These are phyloP conservation scores for Neodiprion fabricii DNA, from an alignment of 1,140 invertebrate genomes.

Conservation along the genomic window DNA sequence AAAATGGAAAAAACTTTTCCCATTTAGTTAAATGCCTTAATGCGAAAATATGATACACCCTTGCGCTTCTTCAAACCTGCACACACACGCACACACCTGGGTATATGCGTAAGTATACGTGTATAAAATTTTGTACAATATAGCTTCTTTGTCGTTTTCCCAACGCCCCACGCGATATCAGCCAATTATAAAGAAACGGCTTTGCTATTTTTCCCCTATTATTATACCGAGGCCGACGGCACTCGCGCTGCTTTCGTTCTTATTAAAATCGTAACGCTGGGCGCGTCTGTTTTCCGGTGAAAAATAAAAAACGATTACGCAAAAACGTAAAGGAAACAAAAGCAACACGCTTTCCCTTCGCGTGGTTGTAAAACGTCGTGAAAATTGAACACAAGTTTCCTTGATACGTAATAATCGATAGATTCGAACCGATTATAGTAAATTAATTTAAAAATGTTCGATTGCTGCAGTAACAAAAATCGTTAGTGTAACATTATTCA, in stretches of 20 bases:
- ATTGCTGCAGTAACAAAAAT: no score
- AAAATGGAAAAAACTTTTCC: constrained; percentile 18
- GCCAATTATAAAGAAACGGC: not conserved
- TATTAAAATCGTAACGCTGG: constrained; percentile 61
- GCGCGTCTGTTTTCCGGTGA: constrained; percentile 53
- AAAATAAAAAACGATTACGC: constrained; percentile 20
- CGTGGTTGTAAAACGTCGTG: no score
- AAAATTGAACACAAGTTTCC: no score
- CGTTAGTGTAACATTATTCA: no score
- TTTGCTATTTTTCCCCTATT: constrained; percentile 34
- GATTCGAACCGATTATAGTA: no score
- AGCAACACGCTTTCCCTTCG: no score
- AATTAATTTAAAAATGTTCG: no score
- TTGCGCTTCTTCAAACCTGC: not conserved
- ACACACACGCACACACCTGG: no score
- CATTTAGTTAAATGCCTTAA: constrained; percentile 42
- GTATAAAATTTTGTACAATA: no score
- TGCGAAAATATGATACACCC: constrained; percentile 47
- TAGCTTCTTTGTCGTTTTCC: not conserved
- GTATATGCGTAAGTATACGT: no score
- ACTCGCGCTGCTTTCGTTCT: constrained; percentile 30
- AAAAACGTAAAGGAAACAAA: no score
- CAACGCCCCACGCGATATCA: not conserved
- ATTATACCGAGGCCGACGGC: constrained; percentile 35
- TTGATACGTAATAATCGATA: no score